Base-by-base conservation (phyloP, 2,113 vertebrate species). In the Zosterops pallidus region DNA sequence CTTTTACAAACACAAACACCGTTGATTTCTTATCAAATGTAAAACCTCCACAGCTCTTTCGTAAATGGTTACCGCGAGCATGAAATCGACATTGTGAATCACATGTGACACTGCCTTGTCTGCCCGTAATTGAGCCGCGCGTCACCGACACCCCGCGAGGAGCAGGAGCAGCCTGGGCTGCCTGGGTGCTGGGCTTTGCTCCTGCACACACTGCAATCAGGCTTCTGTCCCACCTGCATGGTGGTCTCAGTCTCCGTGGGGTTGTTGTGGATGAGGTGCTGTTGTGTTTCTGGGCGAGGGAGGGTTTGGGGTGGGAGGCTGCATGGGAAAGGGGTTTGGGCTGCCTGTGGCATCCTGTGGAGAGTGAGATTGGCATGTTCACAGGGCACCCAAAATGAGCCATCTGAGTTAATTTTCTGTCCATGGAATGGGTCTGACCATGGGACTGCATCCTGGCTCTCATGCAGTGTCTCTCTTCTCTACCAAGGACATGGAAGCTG, bases 11-110 rank as follows among this genome's bases (percentile, higher is more conserved):
- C 98, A 99, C 97, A 98, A 98, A 97, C 98, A 95, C 98, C 94
- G 98, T 96, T 99, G 98, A 99, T 99, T 99, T 99, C 98, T 99
- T 99, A 99, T 99, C 98, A 98, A 98, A 99, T 99, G 99, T 99
- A 99, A 98, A 99, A 99, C 98, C 98, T 98, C 98, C 95, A 90
- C 97, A 97, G 98, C 98, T 98, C 98, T 98, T 98, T 98, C 98
- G 98, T 98, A 99, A 99, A 98, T 95, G 98, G 98, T 99, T 99
- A 99, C 98, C 92, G 97, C 96, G 96, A 98, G 98, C 99, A 98
- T 99, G 99, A 99, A 99, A 99, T 99, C 99, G 99, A 99, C 99
- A 99, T 99, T 98, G 99, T 98, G 98, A 99, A 99, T 99, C 98
- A 98, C 97, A 98, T 98, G 98, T 99, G 99, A 99, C 99, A 98